Base-by-base conservation (phyloP, 2,888 invertebrate genomes). In the Drosophila meridionalis region DNA sequence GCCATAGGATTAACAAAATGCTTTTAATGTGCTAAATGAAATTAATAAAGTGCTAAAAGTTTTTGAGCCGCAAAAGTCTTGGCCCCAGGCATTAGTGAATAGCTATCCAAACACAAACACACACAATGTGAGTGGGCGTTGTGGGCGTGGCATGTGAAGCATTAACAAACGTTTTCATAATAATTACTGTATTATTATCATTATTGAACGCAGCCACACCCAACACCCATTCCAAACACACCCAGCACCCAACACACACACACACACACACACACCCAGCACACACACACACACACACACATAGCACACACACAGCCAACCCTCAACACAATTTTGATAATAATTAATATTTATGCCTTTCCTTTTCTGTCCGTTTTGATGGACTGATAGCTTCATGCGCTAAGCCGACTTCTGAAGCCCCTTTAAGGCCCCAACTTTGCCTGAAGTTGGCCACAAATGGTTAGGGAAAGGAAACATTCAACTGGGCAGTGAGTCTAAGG, bases 11-110 rank as follows among this genome's bases (percentile, higher is more conserved):
- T 69, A 68, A 71, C 58, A 76, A 76, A 78, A 80, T 71, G 67
- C 76, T 77, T 81, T 86, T 67, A 87, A 80, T 84, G 45, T 73
- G 78, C 71, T 69, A 67, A 84, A 89, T 84, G 58, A 82, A 87
- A 84, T 82, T 87, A 89, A 89, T 89, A 85, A 78, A 76, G 80
- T 65, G 80, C 81, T 69, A 70, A 82, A 85, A 87, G 72, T 70
- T 85, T 84, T 85, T 80, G 42, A 62, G 62, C 55, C 62, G 7
- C 6, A 64, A 66, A 73, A 76, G 59, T 69, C 83, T 72, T 69
- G 60, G 65, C 12, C 59, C 14, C 53, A 63, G 62, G 79, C 71
- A 67, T 71, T 76, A 45, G 59, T 50, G 36, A 34, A 12, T 11
- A n/a, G 9, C 3, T 7, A n/a, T 8, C 7, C 57, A 42, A 28